Base-by-base conservation (phyloP, 2,797 vertebrate genomes). In the Enteromius trimaculatus region DNA sequence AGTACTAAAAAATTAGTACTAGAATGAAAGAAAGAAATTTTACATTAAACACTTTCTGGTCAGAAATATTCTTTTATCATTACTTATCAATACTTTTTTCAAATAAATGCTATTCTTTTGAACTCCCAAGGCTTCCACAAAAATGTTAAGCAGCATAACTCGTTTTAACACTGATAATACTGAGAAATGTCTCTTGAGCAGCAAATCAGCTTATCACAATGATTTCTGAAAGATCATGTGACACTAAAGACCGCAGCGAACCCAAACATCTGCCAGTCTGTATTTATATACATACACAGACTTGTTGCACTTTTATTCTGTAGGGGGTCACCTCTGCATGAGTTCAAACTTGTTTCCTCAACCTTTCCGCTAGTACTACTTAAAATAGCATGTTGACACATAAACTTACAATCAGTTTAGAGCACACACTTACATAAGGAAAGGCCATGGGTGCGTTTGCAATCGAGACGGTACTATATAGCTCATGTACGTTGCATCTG, bases 321-420 rank as follows among this genome's bases (percentile, higher is more conserved):
- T 5, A 76, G 37, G 37, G 6, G 6, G 21, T 75, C 72, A 55
- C 37, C n/a, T 44, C 23, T 64, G 39, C 2, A 39, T 62, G 55
- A n/a, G 39, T 77, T 80, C 65, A 80, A 42, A 39, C 65, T 19
- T 8, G 34, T 80, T 80, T 37, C n/a, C 34, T 69, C 17, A 60
- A 42, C 37, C 74, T 44, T 37, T 60, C 39, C 19, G 37, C 37
- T 19, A 23, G 14, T 75, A 26, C 31, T 14, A 23, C 51, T 39
- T 16, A 76, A 58, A 76, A 39, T 39, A 39, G 21, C 8, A 53
- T 34, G 71, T 58, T 76, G 65, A 70, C 51, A 80, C 77, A 51
- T 58, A 70, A 71, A 80, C 37, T 19, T 69, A 44, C n/a, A 55
- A 70, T 55, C 26, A 29, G 64, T 58, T 58, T 42, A 58, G 16